Conservation (phyloP, 2,797 vertebrate genomes). For the Cirrhinus molitorella region DNA sequence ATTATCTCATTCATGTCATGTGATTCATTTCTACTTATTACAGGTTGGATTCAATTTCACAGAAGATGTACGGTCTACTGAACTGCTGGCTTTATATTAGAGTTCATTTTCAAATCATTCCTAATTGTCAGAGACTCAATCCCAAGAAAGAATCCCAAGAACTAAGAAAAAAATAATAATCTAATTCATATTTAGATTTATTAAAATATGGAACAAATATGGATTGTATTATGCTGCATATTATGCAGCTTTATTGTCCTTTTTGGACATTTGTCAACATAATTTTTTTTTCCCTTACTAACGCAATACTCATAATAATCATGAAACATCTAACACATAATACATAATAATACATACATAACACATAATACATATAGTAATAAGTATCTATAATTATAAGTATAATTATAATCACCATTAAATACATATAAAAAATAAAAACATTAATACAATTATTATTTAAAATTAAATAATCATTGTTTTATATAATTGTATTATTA, state of each 20-base stretch:
- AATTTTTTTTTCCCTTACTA: too few relatives aligned
- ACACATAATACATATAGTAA: neutral
- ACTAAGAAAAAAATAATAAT: neutral
- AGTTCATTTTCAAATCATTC: neutral
- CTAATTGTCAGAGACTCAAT: neutral
- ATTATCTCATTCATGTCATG: neutral
- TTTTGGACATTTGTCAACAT: neutral
- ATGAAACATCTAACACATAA: neutral
- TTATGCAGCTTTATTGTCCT: neutral
- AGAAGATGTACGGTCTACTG: neutral
- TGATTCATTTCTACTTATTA: slow-evolving; percentile 5
- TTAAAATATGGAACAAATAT: neutral
- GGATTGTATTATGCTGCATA: neutral
- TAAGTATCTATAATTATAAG: too few relatives aligned
- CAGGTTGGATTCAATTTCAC: neutral
- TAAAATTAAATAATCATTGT: too few relatives aligned
- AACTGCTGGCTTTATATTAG: neutral
- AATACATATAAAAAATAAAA: neutral
- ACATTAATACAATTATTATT: neutral
- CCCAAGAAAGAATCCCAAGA: neutral
- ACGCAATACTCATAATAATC: neutral
- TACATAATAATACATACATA: too few relatives aligned
- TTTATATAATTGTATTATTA: too few relatives aligned
- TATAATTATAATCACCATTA: neutral
- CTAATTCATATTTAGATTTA: too few relatives aligned